These are phyloP conservation scores for Phyllostomus hastatus DNA, from an alignment of 2,113 vertebrate genomes.

Conservation along the genomic window DNA sequence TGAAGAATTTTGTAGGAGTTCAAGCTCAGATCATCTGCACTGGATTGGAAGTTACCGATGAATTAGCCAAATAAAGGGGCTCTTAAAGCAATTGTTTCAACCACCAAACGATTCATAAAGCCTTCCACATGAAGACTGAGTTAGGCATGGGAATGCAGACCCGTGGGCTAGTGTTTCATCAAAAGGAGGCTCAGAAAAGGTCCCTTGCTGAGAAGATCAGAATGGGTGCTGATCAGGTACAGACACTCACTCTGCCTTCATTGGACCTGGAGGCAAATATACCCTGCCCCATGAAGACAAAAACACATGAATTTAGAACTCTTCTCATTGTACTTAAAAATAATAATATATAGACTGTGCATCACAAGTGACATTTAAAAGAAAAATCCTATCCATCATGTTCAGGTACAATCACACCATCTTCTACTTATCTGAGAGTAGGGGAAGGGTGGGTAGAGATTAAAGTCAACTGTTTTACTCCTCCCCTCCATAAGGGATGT, in stretches of 20 bases:
- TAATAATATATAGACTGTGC: neutral
- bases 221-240: neutral
- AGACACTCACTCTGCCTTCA: neutral
- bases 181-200: neutral
- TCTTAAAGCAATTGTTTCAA: neutral
- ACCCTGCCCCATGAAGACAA: neutral
- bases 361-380: neutral
- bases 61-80: neutral
- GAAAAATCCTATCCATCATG: neutral
- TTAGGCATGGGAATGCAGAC: rapidly evolving
- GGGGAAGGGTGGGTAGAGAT: neutral
- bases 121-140: neutral
- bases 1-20: neutral
- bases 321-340: neutral
- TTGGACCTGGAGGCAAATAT: neutral
- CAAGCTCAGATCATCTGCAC: neutral
- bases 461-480: neutral
- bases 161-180: neutral
- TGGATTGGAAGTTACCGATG: neutral
- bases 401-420: neutral
- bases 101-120: neutral
- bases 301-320: neutral
- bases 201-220: neutral
- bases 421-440: neutral
- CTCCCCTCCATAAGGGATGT: neutral